Base-by-base conservation (phyloP, 1,140 invertebrate species). In the Brachionus plicatilis region DNA sequence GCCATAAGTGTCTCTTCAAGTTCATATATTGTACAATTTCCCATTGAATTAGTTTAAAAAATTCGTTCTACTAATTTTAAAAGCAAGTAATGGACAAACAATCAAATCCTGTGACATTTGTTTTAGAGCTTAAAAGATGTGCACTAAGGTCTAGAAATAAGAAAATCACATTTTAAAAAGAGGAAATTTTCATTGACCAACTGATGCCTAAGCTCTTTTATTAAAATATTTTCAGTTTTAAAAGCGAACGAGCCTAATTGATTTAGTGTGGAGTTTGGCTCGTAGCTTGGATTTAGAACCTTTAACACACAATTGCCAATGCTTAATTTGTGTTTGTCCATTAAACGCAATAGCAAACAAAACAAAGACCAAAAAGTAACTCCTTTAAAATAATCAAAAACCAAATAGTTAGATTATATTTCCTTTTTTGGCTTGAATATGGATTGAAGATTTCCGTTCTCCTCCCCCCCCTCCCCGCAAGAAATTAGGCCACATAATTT, bases 81-180 rank as follows among this genome's bases (percentile, higher is more conserved):
- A 53, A 53, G 12, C 47, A 53, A n/a, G 33, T 33, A n/a, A 37
- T 70, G 37, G 43, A 70, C 66, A 37, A 37, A 37, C 33, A 37
- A 37, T 20, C 20, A 72, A 72, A 72, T 72, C 68, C 68, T 45
- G 8, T 72, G 68, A 20, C 68, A 72, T 72, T 72, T 72, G n/a
- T 72, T 43, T 17, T 45, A 43, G 24, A 41, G 68, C 68, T 72
- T 72, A 72, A 47, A 17, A 24, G 33, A 72, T 72, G 43, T 72
- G 41, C 24, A 72, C 37, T 72, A 72, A 72, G 68, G 43, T 41
- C 6, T 11, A 72, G 43, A 72, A 43, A 37, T 43, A 37, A 8
- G 14, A 29, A 72, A 72, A 72, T 72, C 33, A 72, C 68, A 72
- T 72, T 72, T 43, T 17, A n/a, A 72, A 72, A 72, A n/a, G 68